A percentile compares a stretch with the other conserved stretches of the same genome.
Conservation (phyloP, 1,140 invertebrate species). For the Aporrectodea caliginosa region DNA sequence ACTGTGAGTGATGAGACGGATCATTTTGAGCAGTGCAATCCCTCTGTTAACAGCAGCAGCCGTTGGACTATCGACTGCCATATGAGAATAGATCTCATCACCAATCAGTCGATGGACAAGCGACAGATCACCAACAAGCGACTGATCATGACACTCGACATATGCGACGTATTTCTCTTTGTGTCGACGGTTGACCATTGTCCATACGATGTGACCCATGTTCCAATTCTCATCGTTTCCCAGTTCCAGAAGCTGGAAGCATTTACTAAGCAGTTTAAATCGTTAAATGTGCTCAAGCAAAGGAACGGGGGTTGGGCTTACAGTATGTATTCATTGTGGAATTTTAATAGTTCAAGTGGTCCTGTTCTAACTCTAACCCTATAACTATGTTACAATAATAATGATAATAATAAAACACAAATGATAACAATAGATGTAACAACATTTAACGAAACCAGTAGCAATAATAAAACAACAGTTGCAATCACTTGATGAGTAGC, state of each 20-base stretch:
- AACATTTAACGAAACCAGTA: too few species aligned
- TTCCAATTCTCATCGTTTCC: conserved; percentile 90
- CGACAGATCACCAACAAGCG: conserved; percentile 97
- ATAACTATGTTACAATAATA: too few species aligned
- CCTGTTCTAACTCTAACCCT: too few species aligned
- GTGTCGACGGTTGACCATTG: conserved; percentile 90
- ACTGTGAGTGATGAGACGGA: conserved; percentile 85
- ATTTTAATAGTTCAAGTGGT: too few species aligned
- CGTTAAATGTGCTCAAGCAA: too few species aligned
- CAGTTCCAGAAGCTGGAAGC: conserved; percentile 60
- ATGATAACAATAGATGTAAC: too few species aligned
- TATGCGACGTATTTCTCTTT: conserved; percentile 94
- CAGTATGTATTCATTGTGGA: too few species aligned
- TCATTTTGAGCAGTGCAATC: conserved; percentile 94
- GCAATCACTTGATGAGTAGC: too few species aligned
- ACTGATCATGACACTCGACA: conserved; percentile 98
- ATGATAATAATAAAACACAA: too few species aligned
- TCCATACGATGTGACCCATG: conserved; percentile 85
- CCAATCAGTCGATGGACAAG: conserved; percentile 99
- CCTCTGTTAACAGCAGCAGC: conserved; percentile 77
- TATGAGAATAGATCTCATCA: conserved; percentile 95
- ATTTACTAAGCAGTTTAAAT: too few species aligned
- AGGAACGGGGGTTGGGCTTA: too few species aligned
- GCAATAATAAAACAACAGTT: too few species aligned
- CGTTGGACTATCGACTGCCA: conserved; percentile 71